Evolutionary conservation across 2,888 invertebrate species (phyloP).

Genomic region (Erannis defoliaria): DNA sequence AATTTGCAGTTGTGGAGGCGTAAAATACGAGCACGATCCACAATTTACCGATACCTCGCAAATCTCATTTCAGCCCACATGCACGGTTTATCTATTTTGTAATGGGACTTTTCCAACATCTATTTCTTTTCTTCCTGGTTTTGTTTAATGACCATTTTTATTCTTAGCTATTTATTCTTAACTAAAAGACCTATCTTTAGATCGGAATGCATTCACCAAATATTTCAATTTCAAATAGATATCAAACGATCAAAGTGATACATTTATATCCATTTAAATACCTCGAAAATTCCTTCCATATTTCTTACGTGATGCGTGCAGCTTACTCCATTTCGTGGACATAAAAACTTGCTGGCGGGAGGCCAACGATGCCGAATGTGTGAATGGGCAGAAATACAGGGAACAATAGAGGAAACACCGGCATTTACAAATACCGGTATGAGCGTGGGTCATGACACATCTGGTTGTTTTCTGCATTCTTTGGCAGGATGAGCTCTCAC

Average conservation of each 20-base stretch:
- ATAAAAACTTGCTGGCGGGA: slow-evolving; percentile 48
- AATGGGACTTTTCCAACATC: background rate
- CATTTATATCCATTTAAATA: slow-evolving; percentile 27
- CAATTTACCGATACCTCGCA: slow-evolving; percentile 1
- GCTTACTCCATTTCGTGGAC: slow-evolving; percentile 20
- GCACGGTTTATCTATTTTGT: slow-evolving; percentile 1
- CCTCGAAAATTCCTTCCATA: slow-evolving; percentile 22
- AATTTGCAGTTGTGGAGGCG: slow-evolving; percentile 14
- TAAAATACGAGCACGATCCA: background rate
- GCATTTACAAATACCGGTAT: slow-evolving; percentile 17
- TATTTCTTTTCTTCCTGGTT: slow-evolving; percentile 10
- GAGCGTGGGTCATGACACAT: slow-evolving; percentile 25
- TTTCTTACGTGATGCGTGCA: slow-evolving; percentile 19
- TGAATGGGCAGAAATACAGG: slow-evolving; percentile 48
- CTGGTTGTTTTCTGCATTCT: slow-evolving; percentile 17
- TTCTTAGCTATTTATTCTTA: background rate
- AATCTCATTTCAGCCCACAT: slow-evolving; percentile 6
- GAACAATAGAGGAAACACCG: slow-evolving; percentile 36
- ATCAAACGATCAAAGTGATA: slow-evolving; percentile 29
- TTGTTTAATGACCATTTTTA: slow-evolving; percentile 4
- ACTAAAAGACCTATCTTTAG: slow-evolving; percentile 9
- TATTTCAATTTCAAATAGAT: slow-evolving; percentile 22
- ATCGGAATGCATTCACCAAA: slow-evolving; percentile 17
- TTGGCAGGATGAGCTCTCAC: slow-evolving; percentile 15
- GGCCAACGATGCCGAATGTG: slow-evolving; percentile 45